phyloP scores from a whole-genome alignment of 1,140 invertebrate genomes.

The Periplaneta americana region DNA sequence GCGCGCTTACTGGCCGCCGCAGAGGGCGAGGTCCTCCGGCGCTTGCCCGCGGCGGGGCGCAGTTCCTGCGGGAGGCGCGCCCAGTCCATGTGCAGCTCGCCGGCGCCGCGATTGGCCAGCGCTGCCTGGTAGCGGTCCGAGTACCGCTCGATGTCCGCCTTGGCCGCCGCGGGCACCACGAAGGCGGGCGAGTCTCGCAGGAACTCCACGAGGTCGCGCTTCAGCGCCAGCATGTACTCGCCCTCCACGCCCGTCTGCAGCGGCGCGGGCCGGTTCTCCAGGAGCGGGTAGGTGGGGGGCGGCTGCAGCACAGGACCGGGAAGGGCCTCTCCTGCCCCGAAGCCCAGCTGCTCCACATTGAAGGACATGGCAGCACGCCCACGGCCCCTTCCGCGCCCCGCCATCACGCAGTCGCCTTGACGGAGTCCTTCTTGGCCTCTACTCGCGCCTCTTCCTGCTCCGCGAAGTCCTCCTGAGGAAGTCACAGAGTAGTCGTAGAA shows the following conservation, averaged over 20 bases:
- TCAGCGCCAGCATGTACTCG: conserved; percentile 50
- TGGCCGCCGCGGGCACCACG: conserved; percentile 39
- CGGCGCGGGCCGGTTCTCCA: conserved; percentile 54
- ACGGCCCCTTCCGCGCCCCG: conserved; percentile 35
- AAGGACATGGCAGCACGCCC: conserved; percentile 49
- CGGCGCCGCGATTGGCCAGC: conserved; percentile 34
- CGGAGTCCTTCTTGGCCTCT: conserved; percentile 24
- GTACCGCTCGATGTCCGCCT: conserved; percentile 56
- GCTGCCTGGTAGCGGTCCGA: conserved; percentile 55
- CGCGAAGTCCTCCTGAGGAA: conserved; percentile 32
- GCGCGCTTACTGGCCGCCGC: background rate
- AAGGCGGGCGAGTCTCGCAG: conserved; percentile 47
- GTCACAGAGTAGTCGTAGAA: too few relatives aligned
- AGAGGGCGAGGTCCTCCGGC: conserved; percentile 25
- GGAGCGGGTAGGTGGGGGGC: conserved; percentile 57
- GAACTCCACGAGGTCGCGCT: conserved; percentile 51
- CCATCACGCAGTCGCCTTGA: conserved; percentile 28
- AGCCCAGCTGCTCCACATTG: conserved; percentile 55
- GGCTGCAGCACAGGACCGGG: conserved; percentile 55
- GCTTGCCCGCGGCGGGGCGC: conserved; percentile 27
- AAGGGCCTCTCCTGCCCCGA: conserved; percentile 51
- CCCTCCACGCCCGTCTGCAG: conserved; percentile 18
- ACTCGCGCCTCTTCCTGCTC: conserved; percentile 31
- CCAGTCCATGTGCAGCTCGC: conserved; percentile 47
- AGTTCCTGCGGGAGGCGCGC: conserved; percentile 48